Conservation (phyloP, 2,888 invertebrate genomes). For the Pristionchus fissidentatus region DNA sequence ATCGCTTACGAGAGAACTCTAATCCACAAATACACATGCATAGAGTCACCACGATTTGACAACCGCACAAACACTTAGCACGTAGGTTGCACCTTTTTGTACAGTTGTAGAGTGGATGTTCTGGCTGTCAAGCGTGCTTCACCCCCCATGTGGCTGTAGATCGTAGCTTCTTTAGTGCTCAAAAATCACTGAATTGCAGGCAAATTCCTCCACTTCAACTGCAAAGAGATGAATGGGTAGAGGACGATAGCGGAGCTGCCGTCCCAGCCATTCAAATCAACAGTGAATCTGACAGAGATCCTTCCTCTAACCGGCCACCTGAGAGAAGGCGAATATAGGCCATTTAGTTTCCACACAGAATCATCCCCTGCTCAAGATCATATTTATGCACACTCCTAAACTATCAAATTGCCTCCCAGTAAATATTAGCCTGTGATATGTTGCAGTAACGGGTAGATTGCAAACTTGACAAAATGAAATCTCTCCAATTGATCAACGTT, state of each 20-base stretch:
- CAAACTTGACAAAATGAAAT: conserved; percentile 16
- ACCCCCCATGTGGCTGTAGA: conserved; percentile 36
- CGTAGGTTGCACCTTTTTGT: conserved; percentile 39
- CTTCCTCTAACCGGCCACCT: conserved; percentile 36
- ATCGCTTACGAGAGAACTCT: neutral
- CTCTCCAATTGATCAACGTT: conserved; percentile 1
- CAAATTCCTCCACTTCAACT: conserved; percentile 45
- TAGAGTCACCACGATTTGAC: conserved; percentile 46
- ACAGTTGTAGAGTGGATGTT: conserved; percentile 7
- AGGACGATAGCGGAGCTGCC: conserved; percentile 22
- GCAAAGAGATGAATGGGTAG: conserved; percentile 47
- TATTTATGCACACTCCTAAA: neutral
- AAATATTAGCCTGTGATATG: conserved; percentile 40
- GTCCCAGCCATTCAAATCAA: conserved; percentile 47
- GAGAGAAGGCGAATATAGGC: conserved; percentile 46
- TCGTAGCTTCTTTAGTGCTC: neutral
- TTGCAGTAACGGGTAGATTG: conserved; percentile 19
- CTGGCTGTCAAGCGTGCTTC: neutral
- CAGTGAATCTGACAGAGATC: conserved; percentile 32
- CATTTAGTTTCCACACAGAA: neutral
- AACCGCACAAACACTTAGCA: conserved; percentile 13
- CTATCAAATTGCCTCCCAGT: conserved; percentile 43
- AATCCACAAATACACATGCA: conserved; percentile 14
- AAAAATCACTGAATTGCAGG: neutral
- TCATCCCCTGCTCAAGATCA: conserved; percentile 17